Evolutionary conservation across 2,113 vertebrate genomes (phyloP).

Genomic region (Ophthalmolycus amberensis): DNA sequence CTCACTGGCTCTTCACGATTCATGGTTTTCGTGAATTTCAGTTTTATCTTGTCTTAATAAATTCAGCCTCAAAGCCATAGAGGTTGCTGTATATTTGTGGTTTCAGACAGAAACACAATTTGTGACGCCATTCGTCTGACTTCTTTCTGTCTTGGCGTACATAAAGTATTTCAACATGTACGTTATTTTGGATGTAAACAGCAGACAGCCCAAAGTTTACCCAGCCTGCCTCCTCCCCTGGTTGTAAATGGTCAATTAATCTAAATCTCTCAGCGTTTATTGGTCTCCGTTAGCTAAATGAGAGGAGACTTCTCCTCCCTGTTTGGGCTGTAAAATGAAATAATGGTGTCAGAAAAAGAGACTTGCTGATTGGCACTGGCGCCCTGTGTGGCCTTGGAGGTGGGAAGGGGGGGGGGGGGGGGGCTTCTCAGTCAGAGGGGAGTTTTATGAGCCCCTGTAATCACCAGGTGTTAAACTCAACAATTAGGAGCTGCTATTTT

Average conservation of each 20-base stretch:
- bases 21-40: too few species aligned
- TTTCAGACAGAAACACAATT: not conserved
- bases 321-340: conserved; percentile 71
- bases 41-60: not conserved
- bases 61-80: not conserved
- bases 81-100: not conserved
- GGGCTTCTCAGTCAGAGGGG: conserved; percentile 55
- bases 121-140: not conserved
- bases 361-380: conserved; percentile 75
- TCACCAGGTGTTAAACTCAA: conserved; percentile 85
- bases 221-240: conserved; percentile 51
- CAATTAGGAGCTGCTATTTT: conserved; percentile 84
- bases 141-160: not conserved
- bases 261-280: conserved; percentile 65
- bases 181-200: not conserved
- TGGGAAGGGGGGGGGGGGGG: conserved; percentile 26
- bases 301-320: conserved; percentile 74
- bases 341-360: conserved; percentile 53
- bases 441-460: conserved; percentile 83
- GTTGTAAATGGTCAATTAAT: conserved; percentile 78
- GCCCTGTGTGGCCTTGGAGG: conserved; percentile 80
- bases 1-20: not conserved
- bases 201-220: conserved; percentile 54
- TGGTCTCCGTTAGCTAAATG: conserved; percentile 75
- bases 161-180: not conserved